phyloP scores from a whole-genome alignment of 2,797 vertebrate species.

The Scomberomorus guttatus region DNA sequence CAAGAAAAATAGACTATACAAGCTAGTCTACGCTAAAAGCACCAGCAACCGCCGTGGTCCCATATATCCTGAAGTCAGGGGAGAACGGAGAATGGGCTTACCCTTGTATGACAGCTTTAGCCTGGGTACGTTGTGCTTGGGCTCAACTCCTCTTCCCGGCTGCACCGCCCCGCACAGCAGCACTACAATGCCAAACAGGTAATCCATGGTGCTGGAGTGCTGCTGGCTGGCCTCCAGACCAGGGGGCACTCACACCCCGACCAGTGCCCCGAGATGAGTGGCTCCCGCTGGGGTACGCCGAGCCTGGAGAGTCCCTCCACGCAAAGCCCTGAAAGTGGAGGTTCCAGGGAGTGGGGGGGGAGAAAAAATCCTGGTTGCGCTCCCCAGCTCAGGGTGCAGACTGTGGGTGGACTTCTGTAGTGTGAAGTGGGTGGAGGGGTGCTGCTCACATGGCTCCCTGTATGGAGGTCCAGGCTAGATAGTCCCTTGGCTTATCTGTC shows the following conservation, averaged over 20 bases:
- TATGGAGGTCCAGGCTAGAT: slow-evolving; percentile 78
- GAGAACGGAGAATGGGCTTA: slow-evolving; percentile 82
- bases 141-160: slow-evolving; percentile 85
- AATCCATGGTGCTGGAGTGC: slow-evolving; percentile 94
- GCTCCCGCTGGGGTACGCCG: slow-evolving; percentile 62
- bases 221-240: slow-evolving; percentile 83
- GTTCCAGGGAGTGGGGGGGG: slow-evolving; percentile 38
- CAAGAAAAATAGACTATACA: slow-evolving; percentile 30
- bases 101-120: slow-evolving; percentile 97
- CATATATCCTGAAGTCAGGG: slow-evolving; percentile 54
- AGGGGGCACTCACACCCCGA: slow-evolving; percentile 80
- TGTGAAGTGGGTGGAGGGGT: slow-evolving; percentile 62
- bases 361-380: slow-evolving; percentile 51
- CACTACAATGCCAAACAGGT: slow-evolving; percentile 91
- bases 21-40: slow-evolving; percentile 50
- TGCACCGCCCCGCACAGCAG: slow-evolving; percentile 91
- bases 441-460: slow-evolving; percentile 87
- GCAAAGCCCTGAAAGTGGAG: slow-evolving; percentile 55
- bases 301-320: slow-evolving; percentile 71
- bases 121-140: slow-evolving; percentile 94
- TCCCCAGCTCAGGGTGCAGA: slow-evolving; percentile 56
- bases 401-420: slow-evolving; percentile 75
- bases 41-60: slow-evolving; percentile 12
- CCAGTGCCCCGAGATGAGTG: slow-evolving; percentile 74
- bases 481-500: slow-evolving; percentile 65